Conservation (phyloP, 2,113 vertebrate species). For the Callaeas wilsoni region DNA sequence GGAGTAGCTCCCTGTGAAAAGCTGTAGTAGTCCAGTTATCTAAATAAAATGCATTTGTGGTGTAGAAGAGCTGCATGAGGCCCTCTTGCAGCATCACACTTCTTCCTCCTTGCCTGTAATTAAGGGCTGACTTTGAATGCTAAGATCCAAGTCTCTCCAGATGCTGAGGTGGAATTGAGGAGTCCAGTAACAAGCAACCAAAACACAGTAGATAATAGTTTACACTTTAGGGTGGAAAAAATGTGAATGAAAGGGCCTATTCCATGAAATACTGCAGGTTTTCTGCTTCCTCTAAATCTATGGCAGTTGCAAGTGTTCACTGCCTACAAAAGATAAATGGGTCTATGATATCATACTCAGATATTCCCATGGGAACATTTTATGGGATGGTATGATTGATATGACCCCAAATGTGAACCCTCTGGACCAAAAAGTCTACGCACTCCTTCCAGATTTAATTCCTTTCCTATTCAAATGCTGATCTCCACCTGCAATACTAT, state of each 20-base stretch:
- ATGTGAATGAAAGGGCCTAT: neutral
- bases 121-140: neutral
- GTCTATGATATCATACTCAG: neutral
- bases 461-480: neutral
- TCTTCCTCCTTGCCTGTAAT: neutral
- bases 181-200: neutral
- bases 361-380: neutral
- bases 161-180: neutral
- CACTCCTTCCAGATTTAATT: neutral
- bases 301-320: neutral
- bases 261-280: neutral
- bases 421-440: neutral
- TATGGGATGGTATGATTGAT: neutral
- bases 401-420: neutral
- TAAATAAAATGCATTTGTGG: neutral
- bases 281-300: neutral
- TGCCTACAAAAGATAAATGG: neutral
- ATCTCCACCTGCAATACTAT: neutral
- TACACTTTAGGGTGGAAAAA: neutral
- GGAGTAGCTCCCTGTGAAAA: neutral
- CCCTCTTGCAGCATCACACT: neutral
- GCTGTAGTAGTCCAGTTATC: neutral
- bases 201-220: neutral
- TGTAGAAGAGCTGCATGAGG: neutral
- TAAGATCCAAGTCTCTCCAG: neutral